These are phyloP conservation scores for Linepithema humile DNA, from an alignment of 1,140 invertebrate species.

Conservation along the genomic window DNA sequence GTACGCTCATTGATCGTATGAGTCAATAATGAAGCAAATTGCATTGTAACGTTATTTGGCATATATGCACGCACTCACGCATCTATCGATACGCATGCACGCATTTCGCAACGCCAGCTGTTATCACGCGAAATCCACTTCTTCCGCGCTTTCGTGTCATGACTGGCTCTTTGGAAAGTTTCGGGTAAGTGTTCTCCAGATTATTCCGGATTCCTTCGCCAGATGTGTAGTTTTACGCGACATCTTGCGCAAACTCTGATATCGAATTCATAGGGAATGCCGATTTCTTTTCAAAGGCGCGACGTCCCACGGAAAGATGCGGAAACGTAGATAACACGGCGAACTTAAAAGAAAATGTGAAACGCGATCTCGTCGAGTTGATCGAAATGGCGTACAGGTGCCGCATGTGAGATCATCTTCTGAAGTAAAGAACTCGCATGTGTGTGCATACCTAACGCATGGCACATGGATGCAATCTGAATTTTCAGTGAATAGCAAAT, in stretches of 20 bases:
- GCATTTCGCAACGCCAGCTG: background rate
- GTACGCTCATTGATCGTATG: background rate
- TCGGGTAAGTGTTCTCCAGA: slow-evolving; percentile 1
- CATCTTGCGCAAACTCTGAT: slow-evolving; percentile 48
- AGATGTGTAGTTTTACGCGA: slow-evolving; percentile 43
- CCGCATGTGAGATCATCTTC: slow-evolving; percentile 32
- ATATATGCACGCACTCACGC: background rate
- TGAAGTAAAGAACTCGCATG: background rate
- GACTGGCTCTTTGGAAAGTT: slow-evolving; percentile 33
- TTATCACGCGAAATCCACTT: slow-evolving; percentile 31
- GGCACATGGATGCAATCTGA: slow-evolving; percentile 7
- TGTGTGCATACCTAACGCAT: slow-evolving; percentile 2
- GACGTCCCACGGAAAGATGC: background rate
- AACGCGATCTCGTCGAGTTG: background rate
- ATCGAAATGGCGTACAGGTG: slow-evolving; percentile 43
- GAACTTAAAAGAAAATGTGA: slow-evolving; percentile 30
- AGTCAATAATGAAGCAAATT: slow-evolving; percentile 12
- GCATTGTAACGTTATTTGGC: background rate
- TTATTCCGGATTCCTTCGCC: slow-evolving; percentile 30
- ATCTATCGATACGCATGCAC: background rate
- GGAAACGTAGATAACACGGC: slow-evolving; percentile 38
- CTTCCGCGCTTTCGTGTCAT: slow-evolving; percentile 20
- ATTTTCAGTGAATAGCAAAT: slow-evolving; percentile 11
- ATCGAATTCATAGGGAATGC: slow-evolving; percentile 43
- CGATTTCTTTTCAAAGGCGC: slow-evolving; percentile 40